A percentile compares a stretch with the other conserved stretches of the same genome.
Evolutionary conservation across 2,113 vertebrate genomes (phyloP).

Genomic region (Salvelinus sp.): DNA sequence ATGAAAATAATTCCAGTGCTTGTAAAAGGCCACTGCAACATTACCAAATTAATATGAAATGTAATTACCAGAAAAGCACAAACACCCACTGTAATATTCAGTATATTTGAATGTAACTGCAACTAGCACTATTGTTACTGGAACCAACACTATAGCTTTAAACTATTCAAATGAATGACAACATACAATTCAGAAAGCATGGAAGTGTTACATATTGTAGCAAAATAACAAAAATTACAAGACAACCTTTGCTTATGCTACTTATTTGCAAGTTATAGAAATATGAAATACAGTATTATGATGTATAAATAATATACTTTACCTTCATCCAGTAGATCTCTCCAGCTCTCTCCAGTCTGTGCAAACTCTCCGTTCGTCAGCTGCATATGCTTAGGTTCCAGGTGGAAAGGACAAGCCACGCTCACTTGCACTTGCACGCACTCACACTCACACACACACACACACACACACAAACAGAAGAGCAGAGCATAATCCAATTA

Average conservation of each 20-base stretch:
- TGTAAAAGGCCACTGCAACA: too few species aligned
- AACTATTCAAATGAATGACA: background rate
- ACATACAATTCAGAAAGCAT: background rate
- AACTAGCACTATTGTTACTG: background rate
- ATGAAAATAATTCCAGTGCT: too few species aligned
- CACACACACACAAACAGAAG: background rate
- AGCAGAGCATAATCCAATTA: constrained; percentile 8
- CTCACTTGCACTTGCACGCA: constrained; percentile 1
- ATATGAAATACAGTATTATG: background rate
- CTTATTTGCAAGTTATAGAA: background rate
- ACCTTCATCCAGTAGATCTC: constrained; percentile 1
- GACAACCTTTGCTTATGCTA: background rate
- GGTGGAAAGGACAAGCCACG: constrained; percentile 30
- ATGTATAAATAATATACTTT: background rate
- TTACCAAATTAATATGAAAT: too few species aligned
- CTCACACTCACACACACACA: constrained; percentile 12
- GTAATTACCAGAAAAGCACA: too few species aligned
- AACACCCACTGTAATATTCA: background rate
- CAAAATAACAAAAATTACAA: background rate
- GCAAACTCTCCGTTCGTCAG: constrained; percentile 22
- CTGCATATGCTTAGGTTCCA: constrained; percentile 46
- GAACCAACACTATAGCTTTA: too few species aligned
- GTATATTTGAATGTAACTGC: background rate
- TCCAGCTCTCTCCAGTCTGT: constrained; percentile 9
- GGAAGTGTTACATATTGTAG: background rate